Evolutionary conservation across 2,888 invertebrate genomes (phyloP).

Genomic region (Dascillus cervinus): DNA sequence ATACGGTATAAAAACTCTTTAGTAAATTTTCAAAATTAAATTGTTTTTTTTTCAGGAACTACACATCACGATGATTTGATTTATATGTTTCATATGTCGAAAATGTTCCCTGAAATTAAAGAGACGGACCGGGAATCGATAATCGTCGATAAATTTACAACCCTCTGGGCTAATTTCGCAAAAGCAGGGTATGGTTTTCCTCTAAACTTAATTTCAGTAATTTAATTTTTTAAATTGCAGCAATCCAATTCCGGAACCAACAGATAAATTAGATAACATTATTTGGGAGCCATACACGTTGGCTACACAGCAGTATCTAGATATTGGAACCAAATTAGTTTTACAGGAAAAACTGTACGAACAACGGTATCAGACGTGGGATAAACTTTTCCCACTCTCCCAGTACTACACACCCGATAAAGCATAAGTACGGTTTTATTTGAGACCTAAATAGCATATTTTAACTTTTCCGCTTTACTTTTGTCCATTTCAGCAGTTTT

Average conservation of each 20-base stretch:
- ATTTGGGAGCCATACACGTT: constrained; percentile 38
- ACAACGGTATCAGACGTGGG: constrained; percentile 34
- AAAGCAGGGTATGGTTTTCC: constrained; percentile 28
- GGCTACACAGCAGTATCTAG: constrained; percentile 36
- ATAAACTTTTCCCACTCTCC: constrained; percentile 23
- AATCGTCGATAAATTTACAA: constrained; percentile 36
- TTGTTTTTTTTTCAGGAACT: background rate
- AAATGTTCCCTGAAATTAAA: constrained; percentile 28
- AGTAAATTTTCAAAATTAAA: constrained; percentile 11
- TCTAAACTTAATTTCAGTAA: background rate
- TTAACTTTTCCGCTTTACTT: too few relatives aligned
- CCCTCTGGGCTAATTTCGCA: constrained; percentile 40
- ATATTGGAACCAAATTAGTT: constrained; percentile 34
- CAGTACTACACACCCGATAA: too few relatives aligned
- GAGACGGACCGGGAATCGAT: constrained; percentile 31
- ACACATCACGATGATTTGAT: constrained; percentile 1
- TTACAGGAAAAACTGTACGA: constrained; percentile 36
- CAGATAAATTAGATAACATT: constrained; percentile 30
- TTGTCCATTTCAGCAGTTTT: too few relatives aligned
- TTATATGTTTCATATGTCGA: constrained; percentile 33
- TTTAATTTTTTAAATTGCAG: constrained; percentile 29
- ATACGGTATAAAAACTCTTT: constrained; percentile 23
- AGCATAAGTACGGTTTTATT: too few relatives aligned
- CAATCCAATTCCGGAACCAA: constrained; percentile 41
- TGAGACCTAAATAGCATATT: too few relatives aligned